Base-by-base conservation (phyloP, 2,113 vertebrate species). In the Chroicocephalus ridibundus region DNA sequence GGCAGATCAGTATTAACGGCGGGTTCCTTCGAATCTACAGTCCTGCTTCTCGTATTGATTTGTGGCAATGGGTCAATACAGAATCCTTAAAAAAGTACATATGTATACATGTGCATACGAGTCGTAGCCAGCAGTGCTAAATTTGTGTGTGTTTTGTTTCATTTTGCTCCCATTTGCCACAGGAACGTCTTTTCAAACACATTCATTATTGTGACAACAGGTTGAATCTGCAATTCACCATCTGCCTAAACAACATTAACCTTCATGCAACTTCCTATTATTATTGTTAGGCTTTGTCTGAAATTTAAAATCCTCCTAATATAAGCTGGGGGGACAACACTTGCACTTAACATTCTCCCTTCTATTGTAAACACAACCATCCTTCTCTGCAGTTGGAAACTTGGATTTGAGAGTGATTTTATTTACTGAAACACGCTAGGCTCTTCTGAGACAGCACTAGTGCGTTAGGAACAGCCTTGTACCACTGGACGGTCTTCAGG, bases 181-280 rank as follows among this genome's bases (percentile, higher is more conserved):
- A 77, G 1, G 42, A 95, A 61, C 22, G 2, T 93, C 93, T 96
- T 80, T 94, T 96, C 92, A 74, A 83, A 96, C 54, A 88, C 94
- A 96, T 93, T 94, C 61, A 86, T 97, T 97, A 97, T 88, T 89
- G 68, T 97, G 97, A 97, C 97, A 98, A 97, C 87, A 97, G 90
- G 96, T 97, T 98, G 91, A 97, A 97, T 97, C 93, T 93, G 91
- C 89, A 97, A 97, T 98, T 98, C 90, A 49, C 96, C 96, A 98
- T 97, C 97, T 98, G 97, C 88, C 96, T 96, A 97, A 97, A 96
- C 80, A 97, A 74, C 93, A 97, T 97, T 98, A 98, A 98, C 97
- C 97, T 98, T 97, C 92, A 54, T 7, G 31, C 95, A 98, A 98
- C 97, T 97, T 98, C 74, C 1, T 32, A 94, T 95, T 90, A 82